These are phyloP conservation scores for Catocala fraxini DNA, from an alignment of 2,888 invertebrate genomes.

Conservation along the genomic window DNA sequence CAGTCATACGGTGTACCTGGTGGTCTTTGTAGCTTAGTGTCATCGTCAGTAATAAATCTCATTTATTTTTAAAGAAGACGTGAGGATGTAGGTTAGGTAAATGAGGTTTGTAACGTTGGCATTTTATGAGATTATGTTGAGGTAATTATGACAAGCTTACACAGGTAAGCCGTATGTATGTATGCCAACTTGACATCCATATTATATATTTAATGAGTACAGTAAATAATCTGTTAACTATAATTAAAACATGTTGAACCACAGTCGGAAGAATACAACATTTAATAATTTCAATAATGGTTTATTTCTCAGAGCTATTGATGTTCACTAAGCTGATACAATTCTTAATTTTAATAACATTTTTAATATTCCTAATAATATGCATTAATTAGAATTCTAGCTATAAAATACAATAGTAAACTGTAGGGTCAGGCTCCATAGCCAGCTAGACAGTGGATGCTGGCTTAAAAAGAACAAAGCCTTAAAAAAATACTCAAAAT, in stretches of 20 bases:
- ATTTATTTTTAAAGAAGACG: constrained; percentile 25
- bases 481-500: constrained; percentile 50
- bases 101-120: constrained; percentile 39
- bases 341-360: constrained; percentile 86
- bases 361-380: constrained; percentile 84
- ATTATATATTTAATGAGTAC: constrained; percentile 23
- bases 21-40: constrained; percentile 10
- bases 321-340: constrained; percentile 88
- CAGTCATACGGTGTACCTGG: constrained; percentile 52
- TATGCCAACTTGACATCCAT: constrained; percentile 32
- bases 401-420: constrained; percentile 86
- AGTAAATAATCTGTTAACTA: constrained; percentile 31
- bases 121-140: constrained; percentile 40
- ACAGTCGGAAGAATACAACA: constrained; percentile 77
- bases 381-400: constrained; percentile 87
- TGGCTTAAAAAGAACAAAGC: constrained; percentile 59
- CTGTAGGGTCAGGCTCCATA: constrained; percentile 71
- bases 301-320: constrained; percentile 86
- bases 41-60: constrained; percentile 15
- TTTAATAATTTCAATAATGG: constrained; percentile 87
- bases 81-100: constrained; percentile 31
- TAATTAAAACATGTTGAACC: constrained; percentile 36
- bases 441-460: constrained; percentile 64
- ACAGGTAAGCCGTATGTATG: constrained; percentile 48
- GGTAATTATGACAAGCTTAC: constrained; percentile 36